Base-by-base conservation (phyloP, 2,888 invertebrate species). In the Neelides folsomi region DNA sequence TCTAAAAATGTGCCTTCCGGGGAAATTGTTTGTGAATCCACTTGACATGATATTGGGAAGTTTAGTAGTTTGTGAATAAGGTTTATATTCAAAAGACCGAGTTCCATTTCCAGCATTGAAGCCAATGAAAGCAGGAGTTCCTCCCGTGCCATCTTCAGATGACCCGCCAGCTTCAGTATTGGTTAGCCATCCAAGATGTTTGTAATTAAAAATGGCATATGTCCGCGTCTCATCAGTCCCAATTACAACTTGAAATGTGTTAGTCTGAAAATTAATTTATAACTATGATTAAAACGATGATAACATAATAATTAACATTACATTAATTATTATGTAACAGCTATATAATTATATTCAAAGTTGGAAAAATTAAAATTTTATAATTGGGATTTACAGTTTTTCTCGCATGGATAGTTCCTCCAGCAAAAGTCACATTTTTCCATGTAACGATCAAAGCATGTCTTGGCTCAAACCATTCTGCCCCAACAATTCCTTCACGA, bases 81-180 rank as follows among this genome's bases (percentile, higher is more conserved):
- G 92, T 52, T 77, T 78, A 69, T 92, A 92, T 71, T 88, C 87
- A 69, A 82, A 88, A 59, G 83, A 81, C 68, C 82, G 80, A 0
- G 90, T 90, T 13, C 89, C 92, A 67, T 93, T 89, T 49, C 95
- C 95, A 47, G 86, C 94, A 69, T 95, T 95, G 70, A 95, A 95
- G 37, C 95, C 95, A 66, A 88, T 81, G 68, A 76, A 90, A 65
- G 89, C 89, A 0, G 89, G 83, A 2, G 79, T 78, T 67, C 90
- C 90, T 46, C 87, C 87, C 68, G 86, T 86, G 43, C 90, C 90
- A 10, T 77, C 79, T 1, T 82, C 82, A 13, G 87, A 86, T 69
- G 88, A 88, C 60, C 86, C 88, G 52, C 87, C 86, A 52, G 89
- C 89, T 69, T 88, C 87, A 0, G 90, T 88, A 66, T 88, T 87